Evolutionary conservation across 2,113 vertebrate genomes (phyloP).

Genomic region (Rhodinocichla rosea): DNA sequence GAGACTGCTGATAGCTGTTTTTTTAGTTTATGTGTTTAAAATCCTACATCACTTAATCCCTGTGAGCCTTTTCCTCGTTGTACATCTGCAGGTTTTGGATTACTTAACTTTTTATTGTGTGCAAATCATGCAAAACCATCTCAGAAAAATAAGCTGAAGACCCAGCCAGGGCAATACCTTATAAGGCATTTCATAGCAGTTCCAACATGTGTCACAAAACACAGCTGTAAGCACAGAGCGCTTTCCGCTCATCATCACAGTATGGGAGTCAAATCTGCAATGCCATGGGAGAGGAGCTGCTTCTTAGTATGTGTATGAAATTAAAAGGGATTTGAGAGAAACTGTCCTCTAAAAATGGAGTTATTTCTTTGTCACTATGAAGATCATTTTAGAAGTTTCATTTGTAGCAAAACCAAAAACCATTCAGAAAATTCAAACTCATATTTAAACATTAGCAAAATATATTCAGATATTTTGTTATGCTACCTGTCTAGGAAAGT

Average conservation of each 20-base stretch:
- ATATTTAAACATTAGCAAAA: neutral
- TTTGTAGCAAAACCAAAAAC: neutral
- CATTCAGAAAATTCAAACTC: neutral
- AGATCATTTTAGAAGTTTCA: neutral
- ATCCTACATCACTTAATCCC: neutral
- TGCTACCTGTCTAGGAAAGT: neutral
- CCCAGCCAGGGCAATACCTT: neutral
- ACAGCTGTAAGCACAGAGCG: neutral
- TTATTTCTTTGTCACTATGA: neutral
- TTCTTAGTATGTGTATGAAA: neutral
- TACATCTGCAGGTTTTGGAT: neutral
- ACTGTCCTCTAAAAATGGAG: neutral
- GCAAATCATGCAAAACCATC: neutral
- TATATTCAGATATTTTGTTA: neutral
- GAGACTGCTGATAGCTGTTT: neutral
- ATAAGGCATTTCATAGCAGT: slow-evolving; percentile 40
- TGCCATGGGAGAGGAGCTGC: neutral
- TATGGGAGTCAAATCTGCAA: slow-evolving; percentile 8
- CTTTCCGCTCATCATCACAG: neutral
- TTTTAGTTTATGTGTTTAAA: neutral
- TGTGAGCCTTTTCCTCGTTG: neutral
- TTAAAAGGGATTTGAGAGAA: neutral
- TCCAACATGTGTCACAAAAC: neutral
- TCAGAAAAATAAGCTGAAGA: neutral
- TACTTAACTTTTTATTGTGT: neutral